phyloP scores from a whole-genome alignment of 2,888 invertebrate species.

The Listrodromus nycthemerus region DNA sequence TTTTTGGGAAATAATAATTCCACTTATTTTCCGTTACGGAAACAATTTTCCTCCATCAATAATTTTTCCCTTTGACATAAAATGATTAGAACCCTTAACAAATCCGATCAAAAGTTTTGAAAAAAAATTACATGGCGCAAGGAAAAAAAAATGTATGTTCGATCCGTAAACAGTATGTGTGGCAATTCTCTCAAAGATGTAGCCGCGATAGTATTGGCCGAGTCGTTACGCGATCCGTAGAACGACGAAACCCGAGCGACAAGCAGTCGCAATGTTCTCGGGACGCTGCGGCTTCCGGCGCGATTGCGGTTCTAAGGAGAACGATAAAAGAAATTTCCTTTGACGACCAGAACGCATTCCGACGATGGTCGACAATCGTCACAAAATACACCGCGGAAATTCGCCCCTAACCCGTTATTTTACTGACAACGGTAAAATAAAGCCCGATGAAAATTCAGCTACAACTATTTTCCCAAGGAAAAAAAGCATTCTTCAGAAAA shows the following conservation, averaged over 20 bases:
- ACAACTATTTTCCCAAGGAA: too few species aligned
- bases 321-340: constrained; percentile 47
- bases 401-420: constrained; percentile 14
- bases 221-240: constrained; percentile 35
- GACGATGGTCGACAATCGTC: not conserved
- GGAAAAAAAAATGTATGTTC: not conserved
- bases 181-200: constrained; percentile 2
- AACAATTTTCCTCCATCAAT: too few species aligned
- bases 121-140: not conserved
- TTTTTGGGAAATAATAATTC: too few species aligned
- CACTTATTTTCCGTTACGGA: too few species aligned
- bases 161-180: not conserved
- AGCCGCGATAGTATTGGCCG: not conserved
- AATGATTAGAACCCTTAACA: not conserved
- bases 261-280: constrained; percentile 8
- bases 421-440: not conserved
- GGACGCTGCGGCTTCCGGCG: constrained; percentile 64
- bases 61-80: too few species aligned
- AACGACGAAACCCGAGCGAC: constrained; percentile 25
- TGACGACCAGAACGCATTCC: constrained; percentile 19
- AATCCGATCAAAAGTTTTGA: not conserved
- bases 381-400: not conserved
- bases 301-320: constrained; percentile 22
- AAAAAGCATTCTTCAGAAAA: not conserved
- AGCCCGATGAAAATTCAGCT: not conserved